A percentile compares a stretch with the other conserved stretches of the same genome.
Conservation (phyloP, 2,797 vertebrate species). For the Schizothorax lantsangensis region DNA sequence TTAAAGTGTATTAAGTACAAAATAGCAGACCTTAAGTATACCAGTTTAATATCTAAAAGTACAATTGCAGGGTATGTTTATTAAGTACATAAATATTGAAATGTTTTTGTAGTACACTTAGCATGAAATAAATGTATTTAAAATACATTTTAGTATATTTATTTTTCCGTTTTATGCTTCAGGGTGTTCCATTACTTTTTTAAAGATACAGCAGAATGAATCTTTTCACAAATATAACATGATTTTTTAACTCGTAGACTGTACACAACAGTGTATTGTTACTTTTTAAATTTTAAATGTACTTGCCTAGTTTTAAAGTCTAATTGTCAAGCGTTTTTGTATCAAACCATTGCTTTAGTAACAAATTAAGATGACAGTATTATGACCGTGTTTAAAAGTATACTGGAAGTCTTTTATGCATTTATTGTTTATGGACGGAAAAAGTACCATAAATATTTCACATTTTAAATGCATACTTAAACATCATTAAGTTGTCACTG, state of each 20-base stretch:
- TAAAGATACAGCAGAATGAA: background rate
- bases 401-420: constrained; percentile 24
- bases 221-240: background rate
- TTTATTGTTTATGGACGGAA: constrained; percentile 12
- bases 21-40: background rate
- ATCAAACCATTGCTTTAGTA: background rate
- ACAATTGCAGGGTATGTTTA: background rate
- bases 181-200: background rate
- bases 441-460: constrained; percentile 25
- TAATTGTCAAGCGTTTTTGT: background rate
- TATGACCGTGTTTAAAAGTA: background rate
- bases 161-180: background rate
- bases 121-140: background rate
- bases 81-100: background rate
- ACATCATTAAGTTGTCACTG: constrained; percentile 51
- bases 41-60: background rate
- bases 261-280: background rate
- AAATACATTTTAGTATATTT: background rate
- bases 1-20: background rate
- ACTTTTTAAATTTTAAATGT: background rate
- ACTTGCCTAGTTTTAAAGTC: background rate
- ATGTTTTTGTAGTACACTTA: background rate
- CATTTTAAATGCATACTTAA: constrained; percentile 40
- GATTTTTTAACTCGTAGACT: background rate
- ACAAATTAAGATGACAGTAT: constrained; percentile 15